phyloP scores from a whole-genome alignment of 1,140 invertebrate species.

The Choristoneura fumiferana region DNA sequence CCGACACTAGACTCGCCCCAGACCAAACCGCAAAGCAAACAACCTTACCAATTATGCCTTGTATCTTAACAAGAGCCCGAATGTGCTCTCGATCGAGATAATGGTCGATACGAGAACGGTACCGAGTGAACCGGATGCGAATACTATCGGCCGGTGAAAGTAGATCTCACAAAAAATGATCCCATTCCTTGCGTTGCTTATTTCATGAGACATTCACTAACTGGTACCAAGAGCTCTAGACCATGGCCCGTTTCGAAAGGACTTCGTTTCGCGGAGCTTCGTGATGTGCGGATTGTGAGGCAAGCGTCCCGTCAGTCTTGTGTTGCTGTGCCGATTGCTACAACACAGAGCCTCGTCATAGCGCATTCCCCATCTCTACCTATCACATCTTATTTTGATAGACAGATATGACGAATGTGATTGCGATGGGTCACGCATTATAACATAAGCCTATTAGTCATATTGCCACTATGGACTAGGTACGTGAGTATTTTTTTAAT shows the following conservation, averaged over 20 bases:
- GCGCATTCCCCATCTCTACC: too few relatives aligned
- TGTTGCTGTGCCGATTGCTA: neutral
- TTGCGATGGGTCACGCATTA: too few relatives aligned
- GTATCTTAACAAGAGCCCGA: slow-evolving; percentile 16
- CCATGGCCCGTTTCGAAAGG: slow-evolving; percentile 4
- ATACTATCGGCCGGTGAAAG: slow-evolving; percentile 72
- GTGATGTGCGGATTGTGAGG: neutral
- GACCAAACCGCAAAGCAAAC: too few relatives aligned
- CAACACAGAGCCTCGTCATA: too few relatives aligned
- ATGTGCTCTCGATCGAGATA: slow-evolving; percentile 51
- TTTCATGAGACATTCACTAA: slow-evolving; percentile 73
- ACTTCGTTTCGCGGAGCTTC: too few relatives aligned
- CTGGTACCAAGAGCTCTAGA: slow-evolving; percentile 20
- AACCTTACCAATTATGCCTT: too few relatives aligned
- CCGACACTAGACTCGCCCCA: too few relatives aligned
- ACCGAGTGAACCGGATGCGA: slow-evolving; percentile 66
- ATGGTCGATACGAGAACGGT: slow-evolving; percentile 60
- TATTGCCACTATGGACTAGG: too few relatives aligned
- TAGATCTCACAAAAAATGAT: slow-evolving; percentile 76
- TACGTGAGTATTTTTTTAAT: too few relatives aligned
- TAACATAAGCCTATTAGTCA: too few relatives aligned
- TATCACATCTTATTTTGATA: too few relatives aligned
- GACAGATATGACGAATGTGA: too few relatives aligned
- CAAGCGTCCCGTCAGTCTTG: neutral
- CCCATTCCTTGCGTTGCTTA: slow-evolving; percentile 69